A percentile compares a stretch with the other conserved stretches of the same genome.
Conservation (phyloP, 2,113 vertebrate genomes). For the Macaca nemestrina region DNA sequence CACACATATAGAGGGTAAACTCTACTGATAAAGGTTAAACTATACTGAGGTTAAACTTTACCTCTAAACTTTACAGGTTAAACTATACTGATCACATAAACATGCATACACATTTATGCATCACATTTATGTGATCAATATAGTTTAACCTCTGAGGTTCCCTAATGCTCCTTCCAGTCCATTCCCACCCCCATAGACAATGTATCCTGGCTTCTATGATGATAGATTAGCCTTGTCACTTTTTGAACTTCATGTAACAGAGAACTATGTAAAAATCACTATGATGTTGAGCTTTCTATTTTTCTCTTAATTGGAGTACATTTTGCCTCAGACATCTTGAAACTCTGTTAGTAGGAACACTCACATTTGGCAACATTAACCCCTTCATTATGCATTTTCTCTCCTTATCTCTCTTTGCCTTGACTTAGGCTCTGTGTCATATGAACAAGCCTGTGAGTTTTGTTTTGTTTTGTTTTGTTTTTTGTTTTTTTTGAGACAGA, state of each 20-base stretch:
- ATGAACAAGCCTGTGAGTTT: accelerated
- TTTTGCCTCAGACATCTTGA: not conserved
- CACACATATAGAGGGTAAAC: too few relatives aligned
- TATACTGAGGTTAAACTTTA: too few relatives aligned
- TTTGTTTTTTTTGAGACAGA: too few relatives aligned
- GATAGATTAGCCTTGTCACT: not conserved
- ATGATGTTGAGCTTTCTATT: accelerated
- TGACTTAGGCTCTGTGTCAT: not conserved
- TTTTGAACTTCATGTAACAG: too few relatives aligned
- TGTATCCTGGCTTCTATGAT: not conserved
- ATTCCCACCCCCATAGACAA: accelerated
- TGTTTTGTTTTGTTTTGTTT: too few relatives aligned
- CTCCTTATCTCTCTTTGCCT: not conserved
- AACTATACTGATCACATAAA: too few relatives aligned
- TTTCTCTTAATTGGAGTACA: too few relatives aligned
- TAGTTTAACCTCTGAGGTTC: accelerated
- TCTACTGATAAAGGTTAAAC: too few relatives aligned
- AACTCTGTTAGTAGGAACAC: too few relatives aligned
- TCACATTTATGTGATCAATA: not conserved
- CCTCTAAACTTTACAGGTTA: too few relatives aligned
- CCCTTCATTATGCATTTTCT: not conserved
- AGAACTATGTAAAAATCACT: not conserved
- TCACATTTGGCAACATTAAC: not conserved
- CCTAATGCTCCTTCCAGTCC: too few relatives aligned
- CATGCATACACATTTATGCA: too few relatives aligned